A percentile compares a stretch with the other conserved stretches of the same genome.
These are phyloP conservation scores for Sitophilus oryzae DNA, from an alignment of 1,140 invertebrate genomes.

Conservation along the genomic window DNA sequence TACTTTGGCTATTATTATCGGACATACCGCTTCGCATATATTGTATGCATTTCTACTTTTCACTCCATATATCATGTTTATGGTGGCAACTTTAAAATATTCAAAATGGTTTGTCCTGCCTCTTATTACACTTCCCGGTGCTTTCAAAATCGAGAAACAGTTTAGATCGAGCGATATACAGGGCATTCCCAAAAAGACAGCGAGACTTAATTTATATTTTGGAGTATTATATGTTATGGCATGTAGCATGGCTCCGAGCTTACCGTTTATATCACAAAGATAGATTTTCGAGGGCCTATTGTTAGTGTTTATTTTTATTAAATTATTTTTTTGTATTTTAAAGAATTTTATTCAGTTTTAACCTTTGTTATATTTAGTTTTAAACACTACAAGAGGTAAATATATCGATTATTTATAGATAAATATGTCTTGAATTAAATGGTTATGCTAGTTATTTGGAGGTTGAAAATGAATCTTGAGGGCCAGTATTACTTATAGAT, in stretches of 20 bases:
- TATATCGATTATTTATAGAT: neutral
- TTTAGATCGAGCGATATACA: constrained; percentile 75
- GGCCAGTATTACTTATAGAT: too few species aligned
- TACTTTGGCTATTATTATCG: constrained; percentile 89
- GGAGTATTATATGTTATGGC: constrained; percentile 83
- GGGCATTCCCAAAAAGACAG: constrained; percentile 79
- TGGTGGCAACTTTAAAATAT: constrained; percentile 74
- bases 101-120: constrained; percentile 85
- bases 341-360: constrained; percentile 4
- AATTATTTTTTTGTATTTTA: constrained; percentile 27
- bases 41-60: constrained; percentile 88
- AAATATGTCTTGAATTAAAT: neutral
- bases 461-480: too few species aligned
- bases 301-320: constrained; percentile 26
- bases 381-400: too few species aligned
- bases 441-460: neutral
- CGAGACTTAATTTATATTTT: constrained; percentile 84
- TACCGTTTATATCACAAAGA: constrained; percentile 49
- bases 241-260: constrained; percentile 55
- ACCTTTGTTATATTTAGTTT: neutral
- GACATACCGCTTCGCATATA: constrained; percentile 82
- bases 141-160: constrained; percentile 85
- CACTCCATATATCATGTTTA: constrained; percentile 84
- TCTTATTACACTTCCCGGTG: constrained; percentile 75
- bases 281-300: constrained; percentile 31